Evolutionary conservation across 2,113 vertebrate species (phyloP).

Genomic region (Callionymus lyra): DNA sequence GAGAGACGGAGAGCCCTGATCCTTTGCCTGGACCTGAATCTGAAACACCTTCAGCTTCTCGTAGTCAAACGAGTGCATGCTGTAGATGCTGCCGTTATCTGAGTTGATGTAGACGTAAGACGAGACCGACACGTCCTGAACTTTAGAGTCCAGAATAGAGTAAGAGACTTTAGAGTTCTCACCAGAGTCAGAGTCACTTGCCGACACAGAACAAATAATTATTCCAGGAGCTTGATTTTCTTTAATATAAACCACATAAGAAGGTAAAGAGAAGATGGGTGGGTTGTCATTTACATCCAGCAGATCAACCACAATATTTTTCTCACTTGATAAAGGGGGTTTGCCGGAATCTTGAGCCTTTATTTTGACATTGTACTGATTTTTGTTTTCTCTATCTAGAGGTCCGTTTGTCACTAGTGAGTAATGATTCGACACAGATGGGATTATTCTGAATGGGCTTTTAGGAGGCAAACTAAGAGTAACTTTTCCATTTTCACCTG

Average conservation of each 20-base stretch:
- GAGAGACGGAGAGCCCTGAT: conserved; percentile 68
- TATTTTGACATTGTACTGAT: conserved; percentile 42
- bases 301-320: conserved; percentile 59
- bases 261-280: conserved; percentile 61
- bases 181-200: conserved; percentile 67
- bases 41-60: conserved; percentile 76
- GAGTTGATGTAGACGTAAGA: conserved; percentile 75
- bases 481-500: not conserved
- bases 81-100: conserved; percentile 74
- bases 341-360: conserved; percentile 68
- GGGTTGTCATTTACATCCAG: conserved; percentile 73
- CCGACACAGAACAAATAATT: conserved; percentile 48
- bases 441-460: not conserved
- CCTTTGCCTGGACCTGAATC: conserved; percentile 69
- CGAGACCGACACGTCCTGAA: conserved; percentile 65
- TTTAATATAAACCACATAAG: conserved; percentile 40
- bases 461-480: not conserved
- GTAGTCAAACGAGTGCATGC: conserved; percentile 72
- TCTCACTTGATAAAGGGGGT: conserved; percentile 63
- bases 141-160: conserved; percentile 63
- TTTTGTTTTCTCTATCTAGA: conserved; percentile 37
- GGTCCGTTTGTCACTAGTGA: conserved; percentile 29
- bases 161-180: conserved; percentile 68
- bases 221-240: conserved; percentile 39
- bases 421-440: conserved; percentile 47